A percentile compares a stretch with the other conserved stretches of the same genome.
Evolutionary conservation across 2,888 invertebrate species (phyloP).

Genomic region (Ypsolopha sequella): DNA sequence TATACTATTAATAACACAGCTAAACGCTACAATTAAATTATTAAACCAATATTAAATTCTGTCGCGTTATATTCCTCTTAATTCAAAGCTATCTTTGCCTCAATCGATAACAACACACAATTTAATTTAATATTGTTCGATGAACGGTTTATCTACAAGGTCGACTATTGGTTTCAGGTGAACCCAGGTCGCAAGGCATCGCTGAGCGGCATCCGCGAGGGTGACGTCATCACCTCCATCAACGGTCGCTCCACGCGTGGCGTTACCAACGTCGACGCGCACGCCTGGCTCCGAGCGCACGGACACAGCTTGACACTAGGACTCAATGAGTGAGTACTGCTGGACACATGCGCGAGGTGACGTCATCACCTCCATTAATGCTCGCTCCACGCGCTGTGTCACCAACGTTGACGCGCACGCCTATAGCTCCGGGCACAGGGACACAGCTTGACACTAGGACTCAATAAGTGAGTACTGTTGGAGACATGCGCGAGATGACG

Average conservation of each 20-base stretch:
- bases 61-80: too few relatives aligned
- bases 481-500: too few relatives aligned
- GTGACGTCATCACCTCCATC: conserved; percentile 84
- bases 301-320: conserved; percentile 77
- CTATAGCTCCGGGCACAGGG: conserved; percentile 80
- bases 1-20: too few relatives aligned
- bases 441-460: conserved; percentile 74
- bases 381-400: conserved; percentile 74
- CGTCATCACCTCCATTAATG: conserved; percentile 83
- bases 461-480: conserved; percentile 76
- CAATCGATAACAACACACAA: too few relatives aligned
- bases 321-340: conserved; percentile 75
- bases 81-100: too few relatives aligned
- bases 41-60: too few relatives aligned
- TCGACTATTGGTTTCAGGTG: conserved; percentile 72
- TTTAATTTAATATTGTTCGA: too few relatives aligned
- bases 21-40: too few relatives aligned
- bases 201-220: conserved; percentile 82
- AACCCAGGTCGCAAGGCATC: conserved; percentile 91
- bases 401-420: conserved; percentile 81
- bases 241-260: conserved; percentile 78
- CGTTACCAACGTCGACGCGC: conserved; percentile 79
- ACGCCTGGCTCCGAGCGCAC: conserved; percentile 78
- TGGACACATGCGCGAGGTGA: conserved; percentile 85
- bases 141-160: too few relatives aligned